Conservation (phyloP, 2,113 vertebrate genomes). For the Aphelocoma coerulescens region DNA sequence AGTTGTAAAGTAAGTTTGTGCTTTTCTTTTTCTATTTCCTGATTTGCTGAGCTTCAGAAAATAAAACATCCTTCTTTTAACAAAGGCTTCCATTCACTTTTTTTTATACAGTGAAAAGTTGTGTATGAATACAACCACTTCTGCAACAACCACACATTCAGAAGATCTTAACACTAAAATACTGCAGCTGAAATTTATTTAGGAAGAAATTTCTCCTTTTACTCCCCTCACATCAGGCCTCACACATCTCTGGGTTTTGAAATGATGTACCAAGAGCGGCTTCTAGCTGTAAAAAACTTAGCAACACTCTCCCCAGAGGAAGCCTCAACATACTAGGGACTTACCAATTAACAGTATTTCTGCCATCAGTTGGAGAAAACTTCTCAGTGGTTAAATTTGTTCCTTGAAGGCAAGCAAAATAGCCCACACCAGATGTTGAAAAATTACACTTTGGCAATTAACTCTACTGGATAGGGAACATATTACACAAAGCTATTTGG, state of each 20-base stretch:
- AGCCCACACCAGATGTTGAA: neutral
- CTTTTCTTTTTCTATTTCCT: neutral
- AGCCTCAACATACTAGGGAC: neutral
- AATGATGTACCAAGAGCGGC: neutral
- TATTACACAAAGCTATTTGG: neutral
- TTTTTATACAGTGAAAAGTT: neutral
- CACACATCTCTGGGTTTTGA: neutral
- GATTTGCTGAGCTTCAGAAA: neutral
- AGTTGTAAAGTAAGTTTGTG: neutral
- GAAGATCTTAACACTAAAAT: neutral
- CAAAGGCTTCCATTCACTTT: neutral
- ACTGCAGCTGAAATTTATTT: neutral
- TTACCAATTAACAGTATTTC: neutral
- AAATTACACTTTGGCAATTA: conserved; percentile 17
- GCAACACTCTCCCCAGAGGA: neutral
- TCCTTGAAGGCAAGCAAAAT: neutral
- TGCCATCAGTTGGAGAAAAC: neutral
- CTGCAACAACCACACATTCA: neutral
- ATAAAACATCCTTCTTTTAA: neutral
- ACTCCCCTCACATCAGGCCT: neutral
- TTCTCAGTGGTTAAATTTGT: neutral
- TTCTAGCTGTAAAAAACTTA: neutral
- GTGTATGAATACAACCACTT: neutral
- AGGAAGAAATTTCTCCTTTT: neutral
- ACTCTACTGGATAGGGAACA: neutral